Evolutionary conservation across 1,140 invertebrate genomes (phyloP), one percentile per base, ranked within the genome.

Genomic region (Apis cerana): DNA sequence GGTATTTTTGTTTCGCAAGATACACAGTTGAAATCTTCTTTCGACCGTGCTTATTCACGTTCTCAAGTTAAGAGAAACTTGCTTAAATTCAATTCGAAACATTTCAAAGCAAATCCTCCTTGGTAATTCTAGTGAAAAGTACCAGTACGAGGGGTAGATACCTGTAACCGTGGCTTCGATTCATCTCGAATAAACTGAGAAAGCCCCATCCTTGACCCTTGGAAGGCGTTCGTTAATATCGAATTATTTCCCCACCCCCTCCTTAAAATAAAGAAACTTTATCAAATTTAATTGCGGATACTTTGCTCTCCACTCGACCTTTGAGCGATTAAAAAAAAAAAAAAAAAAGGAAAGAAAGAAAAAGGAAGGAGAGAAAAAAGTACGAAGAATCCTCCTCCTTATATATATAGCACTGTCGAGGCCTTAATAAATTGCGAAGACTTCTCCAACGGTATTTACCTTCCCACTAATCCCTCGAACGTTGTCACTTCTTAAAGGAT

Each of bases 401-500:
- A 27, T 27, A 43, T 43, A 43, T 43, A 43, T 5, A 43, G 33
- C 12, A 50, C n/a, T n/a, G 67, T 15, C 33, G 33, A 1, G 23
- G 48, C 17, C 48, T 76, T 58, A 59, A 58, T 70, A 78, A 70
- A 82, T 77, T 64, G 67, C 19, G n/a, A 78, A 82, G 81, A 56
- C 54, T 56, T 19, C 27, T n/a, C 50, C 67, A 52, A 56, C 5
- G 43, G 75, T 77, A 78, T 78, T 70, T 77, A 71, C 75, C 19
- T 69, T 71, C 33, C 67, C 67, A 64, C 75, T 78, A 82, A 82
- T 82, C 75, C 67, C 52, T 69, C 50, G 33, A 78, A 56, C 48
- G 75, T 82, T 82, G 81, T 82, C 81, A 64, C 81, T 82, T 33
- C 75, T 77, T 71, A 65, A 78, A 67, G 59, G 75, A 79, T 83